Conservation (phyloP, 2,888 invertebrate genomes). For the Spodoptera picta region DNA sequence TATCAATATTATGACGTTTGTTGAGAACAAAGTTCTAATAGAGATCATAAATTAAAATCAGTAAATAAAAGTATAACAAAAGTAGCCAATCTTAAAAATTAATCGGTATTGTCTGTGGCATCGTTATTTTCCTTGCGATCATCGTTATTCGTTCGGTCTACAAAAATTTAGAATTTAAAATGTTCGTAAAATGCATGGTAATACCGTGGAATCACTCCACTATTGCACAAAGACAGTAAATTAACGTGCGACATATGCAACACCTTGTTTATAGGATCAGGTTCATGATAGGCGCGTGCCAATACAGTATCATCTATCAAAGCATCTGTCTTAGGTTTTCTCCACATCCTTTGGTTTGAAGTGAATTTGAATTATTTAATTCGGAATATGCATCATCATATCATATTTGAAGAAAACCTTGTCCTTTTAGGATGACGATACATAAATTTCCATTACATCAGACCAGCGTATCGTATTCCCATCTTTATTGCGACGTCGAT, state of each 20-base stretch:
- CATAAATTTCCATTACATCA: conserved; percentile 18
- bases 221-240: conserved; percentile 24
- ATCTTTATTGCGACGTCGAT: neutral
- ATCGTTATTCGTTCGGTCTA: conserved; percentile 5
- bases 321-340: conserved; percentile 28
- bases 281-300: conserved; percentile 22
- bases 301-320: conserved; percentile 20
- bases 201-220: conserved; percentile 22
- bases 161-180: conserved; percentile 1
- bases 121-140: conserved; percentile 2
- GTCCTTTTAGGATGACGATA: too few relatives aligned
- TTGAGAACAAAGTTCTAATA: conserved; percentile 16
- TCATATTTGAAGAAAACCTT: neutral
- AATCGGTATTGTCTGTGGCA: conserved; percentile 12
- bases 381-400: conserved; percentile 21
- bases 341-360: conserved; percentile 23
- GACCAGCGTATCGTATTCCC: conserved; percentile 7
- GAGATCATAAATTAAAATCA: conserved; percentile 17
- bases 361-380: conserved; percentile 23
- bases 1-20: too few relatives aligned
- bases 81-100: conserved; percentile 7
- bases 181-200: conserved; percentile 10
- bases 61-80: conserved; percentile 11
- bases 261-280: conserved; percentile 25
- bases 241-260: conserved; percentile 18